phyloP scores from a whole-genome alignment of 2,113 vertebrate species.

The Corythornis vintsioides region DNA sequence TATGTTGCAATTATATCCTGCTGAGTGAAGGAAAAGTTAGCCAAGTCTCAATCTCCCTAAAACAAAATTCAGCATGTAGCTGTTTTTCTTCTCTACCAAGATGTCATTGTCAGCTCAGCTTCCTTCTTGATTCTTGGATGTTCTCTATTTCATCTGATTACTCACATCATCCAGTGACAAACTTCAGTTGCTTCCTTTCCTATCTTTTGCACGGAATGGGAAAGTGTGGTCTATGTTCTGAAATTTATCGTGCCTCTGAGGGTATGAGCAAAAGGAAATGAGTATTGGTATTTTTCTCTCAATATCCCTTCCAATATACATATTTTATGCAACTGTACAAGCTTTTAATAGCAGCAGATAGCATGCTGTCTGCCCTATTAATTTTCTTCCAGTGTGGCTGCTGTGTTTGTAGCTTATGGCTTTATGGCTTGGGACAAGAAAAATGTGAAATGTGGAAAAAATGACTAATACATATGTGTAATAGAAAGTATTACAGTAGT shows the following conservation, averaged over 20 bases:
- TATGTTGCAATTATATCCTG: background rate
- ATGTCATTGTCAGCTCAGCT: background rate
- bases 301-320: background rate
- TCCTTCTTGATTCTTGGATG: background rate
- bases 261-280: background rate
- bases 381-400: background rate
- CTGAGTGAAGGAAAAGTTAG: background rate
- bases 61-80: conserved; percentile 31
- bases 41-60: background rate
- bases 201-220: background rate
- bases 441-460: background rate
- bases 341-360: background rate
- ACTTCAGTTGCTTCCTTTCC: background rate
- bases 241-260: background rate
- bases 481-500: background rate
- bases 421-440: background rate
- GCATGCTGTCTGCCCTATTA: background rate
- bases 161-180: background rate
- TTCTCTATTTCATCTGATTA: background rate
- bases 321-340: background rate
- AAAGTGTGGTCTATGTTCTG: background rate
- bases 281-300: background rate
- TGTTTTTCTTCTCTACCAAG: background rate
- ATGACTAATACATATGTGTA: background rate
- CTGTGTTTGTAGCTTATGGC: background rate